phyloP scores from a whole-genome alignment of 2,113 vertebrate species.

The Salvator merianae region DNA sequence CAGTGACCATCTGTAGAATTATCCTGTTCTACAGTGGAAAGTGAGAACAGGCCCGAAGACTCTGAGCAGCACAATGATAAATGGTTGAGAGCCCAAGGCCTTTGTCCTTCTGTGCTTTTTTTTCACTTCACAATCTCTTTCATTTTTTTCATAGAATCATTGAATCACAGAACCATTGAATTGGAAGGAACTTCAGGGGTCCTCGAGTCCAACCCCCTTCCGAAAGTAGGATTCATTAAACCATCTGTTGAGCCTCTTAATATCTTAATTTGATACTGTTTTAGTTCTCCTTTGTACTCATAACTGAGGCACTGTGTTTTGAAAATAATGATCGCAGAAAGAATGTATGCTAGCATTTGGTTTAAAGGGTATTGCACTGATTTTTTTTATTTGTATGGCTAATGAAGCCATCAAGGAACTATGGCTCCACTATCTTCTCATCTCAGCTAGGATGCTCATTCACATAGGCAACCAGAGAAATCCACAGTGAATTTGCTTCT shows the following conservation, averaged over 20 bases:
- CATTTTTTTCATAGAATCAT: no score
- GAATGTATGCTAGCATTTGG: neutral
- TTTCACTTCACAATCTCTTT: neutral
- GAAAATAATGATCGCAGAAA: neutral
- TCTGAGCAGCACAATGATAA: neutral
- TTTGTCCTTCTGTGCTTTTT: neutral
- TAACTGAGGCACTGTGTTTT: neutral
- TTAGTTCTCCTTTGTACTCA: neutral
- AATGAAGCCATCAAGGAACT: neutral
- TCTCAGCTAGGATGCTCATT: neutral
- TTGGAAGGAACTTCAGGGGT: no score
- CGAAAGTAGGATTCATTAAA: no score
- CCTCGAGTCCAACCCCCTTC: no score
- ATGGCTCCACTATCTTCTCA: neutral
- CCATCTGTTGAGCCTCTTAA: no score
- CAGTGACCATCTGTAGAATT: no score
- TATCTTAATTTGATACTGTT: no score
- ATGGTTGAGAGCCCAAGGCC: neutral
- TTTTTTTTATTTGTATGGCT: neutral
- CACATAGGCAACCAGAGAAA: neutral
- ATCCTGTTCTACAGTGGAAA: no score
- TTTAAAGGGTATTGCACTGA: neutral
- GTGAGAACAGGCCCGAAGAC: neutral
- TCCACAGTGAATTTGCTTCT: conserved; percentile 2
- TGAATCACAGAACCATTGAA: no score